These are phyloP conservation scores for Lycocerus yunnanus DNA, from an alignment of 2,888 invertebrate species.

Conservation along the genomic window DNA sequence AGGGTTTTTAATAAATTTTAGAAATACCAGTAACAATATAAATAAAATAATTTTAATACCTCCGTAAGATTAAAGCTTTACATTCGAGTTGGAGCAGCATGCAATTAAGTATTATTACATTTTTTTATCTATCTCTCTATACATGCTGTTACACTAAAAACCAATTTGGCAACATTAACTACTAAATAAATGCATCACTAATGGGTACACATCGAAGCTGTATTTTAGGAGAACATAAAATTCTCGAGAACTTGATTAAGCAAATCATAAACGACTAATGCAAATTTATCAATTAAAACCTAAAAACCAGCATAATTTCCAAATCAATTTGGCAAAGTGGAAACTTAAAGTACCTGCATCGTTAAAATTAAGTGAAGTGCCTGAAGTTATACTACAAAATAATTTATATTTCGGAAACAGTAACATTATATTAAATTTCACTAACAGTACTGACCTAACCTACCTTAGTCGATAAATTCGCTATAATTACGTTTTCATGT, in stretches of 20 bases:
- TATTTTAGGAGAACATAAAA: neutral
- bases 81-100: neutral
- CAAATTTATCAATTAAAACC: neutral
- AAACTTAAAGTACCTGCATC: neutral
- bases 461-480: neutral
- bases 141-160: neutral
- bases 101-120: slow-evolving; percentile 1
- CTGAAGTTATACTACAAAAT: neutral
- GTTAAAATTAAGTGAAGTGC: neutral
- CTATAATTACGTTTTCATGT: neutral
- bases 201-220: neutral
- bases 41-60: slow-evolving; percentile 2
- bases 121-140: neutral
- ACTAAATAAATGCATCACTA: neutral
- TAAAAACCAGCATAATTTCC: neutral
- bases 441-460: neutral
- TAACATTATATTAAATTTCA: neutral
- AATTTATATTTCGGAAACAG: neutral
- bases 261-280: neutral
- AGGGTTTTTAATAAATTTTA: neutral
- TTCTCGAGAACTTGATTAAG: neutral
- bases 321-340: neutral
- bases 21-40: neutral
- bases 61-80: neutral
- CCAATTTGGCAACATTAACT: neutral